A percentile compares a stretch with the other conserved stretches of the same genome.
phyloP scores from a whole-genome alignment of 1,140 invertebrate species.

The Ostrea edulis region DNA sequence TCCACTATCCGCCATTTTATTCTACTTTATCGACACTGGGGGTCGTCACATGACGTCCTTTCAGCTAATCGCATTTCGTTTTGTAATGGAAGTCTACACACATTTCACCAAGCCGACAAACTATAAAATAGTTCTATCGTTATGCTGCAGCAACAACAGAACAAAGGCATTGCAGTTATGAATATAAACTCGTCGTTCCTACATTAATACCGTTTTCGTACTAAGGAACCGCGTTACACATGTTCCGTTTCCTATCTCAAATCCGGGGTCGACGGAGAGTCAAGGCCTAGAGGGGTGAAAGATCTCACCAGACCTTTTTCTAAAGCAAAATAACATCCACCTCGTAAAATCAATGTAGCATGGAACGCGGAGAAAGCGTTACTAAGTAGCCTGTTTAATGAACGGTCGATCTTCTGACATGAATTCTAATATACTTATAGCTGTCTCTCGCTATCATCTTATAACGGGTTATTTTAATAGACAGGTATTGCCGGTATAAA shows the following conservation, averaged over 20 bases:
- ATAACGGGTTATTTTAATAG: neutral
- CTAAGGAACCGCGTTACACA: neutral
- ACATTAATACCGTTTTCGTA: neutral
- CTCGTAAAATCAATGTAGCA: constrained; percentile 35
- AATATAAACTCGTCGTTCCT: neutral
- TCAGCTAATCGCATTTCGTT: too few species aligned
- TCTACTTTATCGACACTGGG: too few species aligned
- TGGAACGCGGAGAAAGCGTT: neutral
- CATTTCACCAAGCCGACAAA: too few species aligned
- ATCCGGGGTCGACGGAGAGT: constrained; percentile 18
- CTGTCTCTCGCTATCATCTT: neutral
- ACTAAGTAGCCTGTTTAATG: constrained; percentile 22
- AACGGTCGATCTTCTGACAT: neutral
- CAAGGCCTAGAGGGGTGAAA: constrained; percentile 32
- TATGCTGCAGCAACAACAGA: neutral
- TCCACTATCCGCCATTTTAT: too few species aligned
- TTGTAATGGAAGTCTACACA: too few species aligned
- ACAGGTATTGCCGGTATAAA: constrained; percentile 6
- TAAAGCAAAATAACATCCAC: constrained; percentile 16
- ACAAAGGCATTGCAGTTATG: neutral
- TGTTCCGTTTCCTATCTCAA: constrained; percentile 21
- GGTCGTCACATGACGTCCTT: too few species aligned
- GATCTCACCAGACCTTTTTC: constrained; percentile 7
- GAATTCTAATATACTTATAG: constrained; percentile 16
- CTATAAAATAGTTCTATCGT: too few species aligned